These are phyloP conservation scores for Trididemnum miniatum DNA, from an alignment of 23 tunicate genomes.

Conservation along the genomic window DNA sequence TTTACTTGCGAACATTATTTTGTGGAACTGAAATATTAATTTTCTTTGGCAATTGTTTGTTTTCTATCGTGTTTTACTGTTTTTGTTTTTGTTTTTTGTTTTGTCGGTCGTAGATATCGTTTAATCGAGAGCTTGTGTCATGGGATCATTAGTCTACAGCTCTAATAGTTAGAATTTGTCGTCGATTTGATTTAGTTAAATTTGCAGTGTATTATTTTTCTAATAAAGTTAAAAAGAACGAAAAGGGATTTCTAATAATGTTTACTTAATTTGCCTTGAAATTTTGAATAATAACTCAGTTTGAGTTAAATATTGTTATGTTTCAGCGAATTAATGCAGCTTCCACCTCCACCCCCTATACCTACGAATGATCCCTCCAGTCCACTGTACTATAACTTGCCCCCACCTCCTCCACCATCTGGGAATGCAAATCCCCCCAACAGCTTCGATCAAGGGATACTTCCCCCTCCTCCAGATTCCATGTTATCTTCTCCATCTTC, in stretches of 20 bases:
- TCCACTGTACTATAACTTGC: constrained; percentile 42
- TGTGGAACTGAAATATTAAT: too few species aligned
- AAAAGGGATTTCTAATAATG: too few species aligned
- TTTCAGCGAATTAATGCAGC: constrained; percentile 14
- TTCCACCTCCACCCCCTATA: constrained; percentile 77
- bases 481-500: constrained; percentile 20
- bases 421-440: background rate
- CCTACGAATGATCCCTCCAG: constrained; percentile 21
- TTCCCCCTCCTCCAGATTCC: constrained; percentile 83
- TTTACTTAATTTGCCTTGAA: too few species aligned
- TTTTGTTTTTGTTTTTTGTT: background rate
- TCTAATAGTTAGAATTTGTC: background rate
- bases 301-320: too few species aligned
- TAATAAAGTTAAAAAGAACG: too few species aligned
- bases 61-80: too few species aligned
- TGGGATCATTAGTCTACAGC: too few species aligned
- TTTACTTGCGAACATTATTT: too few species aligned
- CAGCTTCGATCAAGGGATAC: constrained; percentile 35
- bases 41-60: background rate
- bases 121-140: background rate
- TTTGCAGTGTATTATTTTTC: too few species aligned
- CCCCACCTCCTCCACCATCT: constrained; percentile 61
- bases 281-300: too few species aligned
- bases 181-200: background rate
- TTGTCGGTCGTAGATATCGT: background rate